Evolutionary conservation across 2,888 invertebrate genomes (phyloP), one percentile per base, ranked within the genome.

Genomic region (Xanthorhoe designata): DNA sequence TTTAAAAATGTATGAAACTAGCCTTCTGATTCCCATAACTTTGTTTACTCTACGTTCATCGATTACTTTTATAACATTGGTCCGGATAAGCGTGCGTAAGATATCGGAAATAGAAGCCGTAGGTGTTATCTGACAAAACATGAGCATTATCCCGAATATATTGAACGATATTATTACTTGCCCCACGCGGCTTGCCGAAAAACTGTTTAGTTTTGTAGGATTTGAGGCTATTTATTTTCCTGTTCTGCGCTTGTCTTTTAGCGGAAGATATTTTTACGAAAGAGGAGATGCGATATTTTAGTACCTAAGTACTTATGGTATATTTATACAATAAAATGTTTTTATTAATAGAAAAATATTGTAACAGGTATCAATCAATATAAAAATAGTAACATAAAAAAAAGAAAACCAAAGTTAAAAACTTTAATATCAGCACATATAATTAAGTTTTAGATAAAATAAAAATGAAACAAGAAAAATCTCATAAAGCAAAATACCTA

Each of bases 51-150:
- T 58, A 57, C 35, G 35, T 50, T 35, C 32, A 50, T 58, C 49
- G 49, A 35, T 58, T 49, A 52, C 63, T 68, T 50, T 66, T 51
- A 57, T 53, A 45, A 59, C 58, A 53, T 62, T 56, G 32, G 47
- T 60, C 42, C 35, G 55, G 45, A 47, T 65, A 59, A 65, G 64
- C 53, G 42, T 42, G 58, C 56, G 50, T 62, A 57, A 58, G 50
- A 49, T 61, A 13, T 32, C 64, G 18, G 59, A 67, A 63, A 64
- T 66, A 62, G 63, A 61, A n/a, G 32, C 56, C n/a, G 47, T 66
- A 60, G 29, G 64, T 60, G 60, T 60, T 52, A 61, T 55, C 49
- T 57, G 42, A 47, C 53, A 47, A 53, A 49, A 60, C 56, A 61
- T 58, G 61, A 61, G 54, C 32, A 8, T 35, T 15, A 18, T 32